Conservation (phyloP, 1,140 invertebrate species). For the Bombus fervidus region DNA sequence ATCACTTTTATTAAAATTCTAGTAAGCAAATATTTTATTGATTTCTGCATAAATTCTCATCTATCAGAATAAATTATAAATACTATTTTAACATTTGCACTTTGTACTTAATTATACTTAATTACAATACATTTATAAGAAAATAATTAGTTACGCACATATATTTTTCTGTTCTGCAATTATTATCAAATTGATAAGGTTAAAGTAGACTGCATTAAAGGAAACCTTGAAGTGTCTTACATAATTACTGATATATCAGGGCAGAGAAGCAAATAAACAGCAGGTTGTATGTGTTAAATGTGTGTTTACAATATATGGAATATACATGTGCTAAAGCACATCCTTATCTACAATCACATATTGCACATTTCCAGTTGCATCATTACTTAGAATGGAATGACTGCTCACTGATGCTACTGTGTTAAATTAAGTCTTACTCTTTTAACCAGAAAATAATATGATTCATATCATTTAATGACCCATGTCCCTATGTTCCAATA, state of each 20-base stretch:
- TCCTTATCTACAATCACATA: constrained; percentile 78
- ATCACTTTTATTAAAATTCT: neutral
- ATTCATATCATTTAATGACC: constrained; percentile 1
- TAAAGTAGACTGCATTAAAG: constrained; percentile 60
- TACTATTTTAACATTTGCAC: constrained; percentile 1
- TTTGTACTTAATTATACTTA: constrained; percentile 23
- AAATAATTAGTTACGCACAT: constrained; percentile 25
- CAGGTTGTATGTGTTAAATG: constrained; percentile 36
- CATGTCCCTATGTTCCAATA: neutral
- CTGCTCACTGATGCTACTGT: constrained; percentile 70
- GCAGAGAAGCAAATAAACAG: constrained; percentile 61
- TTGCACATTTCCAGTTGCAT: constrained; percentile 76
- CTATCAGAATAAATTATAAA: neutral
- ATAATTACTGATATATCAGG: constrained; percentile 69
- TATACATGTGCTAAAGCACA: constrained; percentile 53
- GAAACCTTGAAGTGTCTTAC: constrained; percentile 67
- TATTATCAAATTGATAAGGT: constrained; percentile 60
- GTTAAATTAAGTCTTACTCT: constrained; percentile 63
- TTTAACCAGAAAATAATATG: neutral
- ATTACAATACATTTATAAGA: neutral
- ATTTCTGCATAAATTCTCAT: neutral
- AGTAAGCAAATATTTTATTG: neutral
- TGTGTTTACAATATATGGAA: constrained; percentile 37
- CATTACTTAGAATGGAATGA: constrained; percentile 75
- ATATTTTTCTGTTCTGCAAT: neutral